These are phyloP conservation scores for Synergus itoensis DNA, from an alignment of 2,888 invertebrate genomes.

Conservation along the genomic window DNA sequence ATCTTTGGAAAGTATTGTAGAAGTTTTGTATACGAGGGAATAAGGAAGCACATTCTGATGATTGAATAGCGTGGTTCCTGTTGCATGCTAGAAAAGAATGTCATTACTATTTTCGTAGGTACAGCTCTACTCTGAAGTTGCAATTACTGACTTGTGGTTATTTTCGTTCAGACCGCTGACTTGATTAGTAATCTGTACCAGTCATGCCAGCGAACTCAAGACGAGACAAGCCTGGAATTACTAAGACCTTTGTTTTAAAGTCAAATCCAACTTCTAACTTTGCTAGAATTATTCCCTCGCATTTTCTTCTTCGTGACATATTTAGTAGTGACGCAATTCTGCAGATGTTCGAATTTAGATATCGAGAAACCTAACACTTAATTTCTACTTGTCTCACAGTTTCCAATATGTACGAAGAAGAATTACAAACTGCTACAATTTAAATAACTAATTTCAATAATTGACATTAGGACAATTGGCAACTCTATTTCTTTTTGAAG, in stretches of 20 bases:
- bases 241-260: neutral
- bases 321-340: neutral
- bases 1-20: neutral
- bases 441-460: too few species aligned
- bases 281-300: neutral
- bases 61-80: constrained; percentile 6
- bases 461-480: too few species aligned
- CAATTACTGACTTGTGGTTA: constrained; percentile 14
- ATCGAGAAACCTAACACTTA: neutral
- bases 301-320: neutral
- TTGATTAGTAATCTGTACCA: constrained; percentile 23
- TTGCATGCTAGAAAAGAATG: constrained; percentile 13
- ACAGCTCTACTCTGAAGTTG: constrained; percentile 13
- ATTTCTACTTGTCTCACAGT: neutral
- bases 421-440: neutral
- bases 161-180: constrained; percentile 8
- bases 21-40: neutral
- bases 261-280: constrained; percentile 2
- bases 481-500: too few species aligned
- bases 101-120: constrained; percentile 18
- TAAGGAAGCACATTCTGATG: neutral
- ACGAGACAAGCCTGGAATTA: neutral
- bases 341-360: neutral
- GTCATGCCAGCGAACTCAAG: neutral
- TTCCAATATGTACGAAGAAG: neutral